Evolutionary conservation across 2,113 vertebrate genomes (phyloP).

Genomic region (Cochlearius cochlearius): DNA sequence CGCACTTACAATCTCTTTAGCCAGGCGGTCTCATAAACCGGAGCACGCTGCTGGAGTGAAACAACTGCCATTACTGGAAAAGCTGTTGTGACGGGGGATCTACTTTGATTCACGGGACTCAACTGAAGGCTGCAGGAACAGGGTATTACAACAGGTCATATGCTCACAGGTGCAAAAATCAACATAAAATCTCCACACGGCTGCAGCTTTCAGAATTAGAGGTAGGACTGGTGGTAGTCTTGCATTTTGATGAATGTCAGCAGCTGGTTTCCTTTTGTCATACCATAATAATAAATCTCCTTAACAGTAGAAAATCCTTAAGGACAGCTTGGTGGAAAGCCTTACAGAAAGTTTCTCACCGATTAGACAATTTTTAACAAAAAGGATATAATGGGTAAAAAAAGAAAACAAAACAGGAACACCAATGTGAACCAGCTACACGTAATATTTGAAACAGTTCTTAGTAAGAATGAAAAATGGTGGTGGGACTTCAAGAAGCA

Average conservation of each 20-base stretch:
- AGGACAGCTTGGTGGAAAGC: not conserved
- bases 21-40: slow-evolving; percentile 4
- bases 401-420: not conserved
- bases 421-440: not conserved
- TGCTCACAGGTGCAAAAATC: not conserved
- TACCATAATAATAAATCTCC: not conserved
- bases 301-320: not conserved
- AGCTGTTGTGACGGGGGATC: not conserved
- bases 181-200: not conserved
- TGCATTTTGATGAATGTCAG: not conserved
- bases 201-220: not conserved
- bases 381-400: not conserved
- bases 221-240: not conserved
- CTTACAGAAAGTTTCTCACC: not conserved
- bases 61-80: slow-evolving; percentile 2
- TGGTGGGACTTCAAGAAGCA: not conserved
- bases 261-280: not conserved
- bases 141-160: not conserved
- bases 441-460: not conserved
- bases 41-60: not conserved
- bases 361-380: not conserved
- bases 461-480: not conserved
- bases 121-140: not conserved
- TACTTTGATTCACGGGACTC: not conserved
- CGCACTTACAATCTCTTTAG: slow-evolving; percentile 25